phyloP scores from a whole-genome alignment of 2,113 vertebrate species.

The Smithornis capensis region DNA sequence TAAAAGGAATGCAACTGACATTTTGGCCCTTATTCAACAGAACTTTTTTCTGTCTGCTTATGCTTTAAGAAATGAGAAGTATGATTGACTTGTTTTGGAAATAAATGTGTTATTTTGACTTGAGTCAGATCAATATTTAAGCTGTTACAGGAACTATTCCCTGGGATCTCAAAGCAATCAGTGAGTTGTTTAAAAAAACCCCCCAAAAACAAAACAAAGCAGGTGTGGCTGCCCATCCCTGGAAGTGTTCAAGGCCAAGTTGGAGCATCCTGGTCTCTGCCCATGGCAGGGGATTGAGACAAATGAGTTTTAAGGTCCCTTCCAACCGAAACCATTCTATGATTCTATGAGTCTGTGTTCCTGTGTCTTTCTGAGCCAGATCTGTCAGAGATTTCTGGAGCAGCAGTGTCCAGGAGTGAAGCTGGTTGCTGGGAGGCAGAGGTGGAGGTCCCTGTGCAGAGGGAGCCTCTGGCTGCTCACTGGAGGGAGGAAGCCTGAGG shows the following conservation, averaged over 20 bases:
- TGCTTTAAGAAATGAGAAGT: not conserved
- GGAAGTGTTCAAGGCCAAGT: not conserved
- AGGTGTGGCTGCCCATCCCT: not conserved
- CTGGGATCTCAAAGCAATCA: not conserved
- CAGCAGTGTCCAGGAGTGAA: not conserved
- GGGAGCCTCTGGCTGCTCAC: not conserved
- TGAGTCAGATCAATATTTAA: not conserved
- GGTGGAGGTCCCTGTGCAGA: not conserved
- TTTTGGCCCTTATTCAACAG: not conserved
- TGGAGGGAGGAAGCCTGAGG: not conserved
- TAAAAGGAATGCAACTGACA: not conserved
- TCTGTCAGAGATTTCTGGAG: not conserved
- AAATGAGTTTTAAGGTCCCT: not conserved
- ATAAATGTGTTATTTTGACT: not conserved
- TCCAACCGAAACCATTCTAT: not conserved
- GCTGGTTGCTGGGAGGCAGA: not conserved
- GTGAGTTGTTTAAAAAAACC: not conserved
- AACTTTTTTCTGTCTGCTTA: not conserved
- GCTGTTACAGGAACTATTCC: not conserved
- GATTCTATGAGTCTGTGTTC: not conserved
- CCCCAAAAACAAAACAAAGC: no score
- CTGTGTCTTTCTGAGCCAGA: not conserved
- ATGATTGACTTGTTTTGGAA: not conserved
- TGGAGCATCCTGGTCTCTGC: not conserved
- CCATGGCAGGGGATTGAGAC: not conserved